Evolutionary conservation across 2,888 invertebrate species (phyloP).

Genomic region (Hymenopus coronatus): DNA sequence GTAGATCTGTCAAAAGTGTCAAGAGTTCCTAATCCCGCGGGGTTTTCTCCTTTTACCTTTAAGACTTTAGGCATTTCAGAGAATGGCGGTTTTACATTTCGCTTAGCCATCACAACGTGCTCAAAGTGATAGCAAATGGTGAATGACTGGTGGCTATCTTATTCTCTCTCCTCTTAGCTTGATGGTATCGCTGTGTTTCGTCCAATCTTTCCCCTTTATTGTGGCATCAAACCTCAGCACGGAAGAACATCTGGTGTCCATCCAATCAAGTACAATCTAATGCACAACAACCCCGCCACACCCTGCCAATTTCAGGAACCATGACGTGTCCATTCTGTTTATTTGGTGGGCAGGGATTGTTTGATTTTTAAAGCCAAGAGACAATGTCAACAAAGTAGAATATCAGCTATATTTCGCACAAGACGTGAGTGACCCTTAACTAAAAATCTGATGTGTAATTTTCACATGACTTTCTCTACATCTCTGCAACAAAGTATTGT

Average conservation of each 20-base stretch:
- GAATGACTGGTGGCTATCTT: no score
- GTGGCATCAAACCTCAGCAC: neutral
- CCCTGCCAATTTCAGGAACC: neutral
- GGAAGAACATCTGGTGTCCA: conserved; percentile 17
- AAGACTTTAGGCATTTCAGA: neutral
- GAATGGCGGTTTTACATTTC: neutral
- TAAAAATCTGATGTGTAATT: neutral
- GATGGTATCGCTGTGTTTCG: neutral
- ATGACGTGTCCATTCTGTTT: neutral
- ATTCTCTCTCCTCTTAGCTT: neutral
- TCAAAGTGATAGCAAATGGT: neutral
- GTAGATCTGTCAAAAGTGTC: no score
- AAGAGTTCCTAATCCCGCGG: no score
- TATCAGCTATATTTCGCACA: neutral
- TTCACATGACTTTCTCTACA: no score
- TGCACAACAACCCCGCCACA: neutral
- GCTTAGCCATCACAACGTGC: neutral
- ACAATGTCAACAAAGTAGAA: neutral
- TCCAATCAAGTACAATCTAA: conserved; percentile 24
- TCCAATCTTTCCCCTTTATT: neutral
- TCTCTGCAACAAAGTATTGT: no score
- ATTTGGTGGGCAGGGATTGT: neutral
- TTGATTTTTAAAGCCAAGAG: neutral
- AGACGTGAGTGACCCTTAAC: neutral
- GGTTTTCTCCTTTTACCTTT: neutral